Base-by-base conservation (phyloP, 2,113 vertebrate species). In the Tragelaphus strepsiceros region DNA sequence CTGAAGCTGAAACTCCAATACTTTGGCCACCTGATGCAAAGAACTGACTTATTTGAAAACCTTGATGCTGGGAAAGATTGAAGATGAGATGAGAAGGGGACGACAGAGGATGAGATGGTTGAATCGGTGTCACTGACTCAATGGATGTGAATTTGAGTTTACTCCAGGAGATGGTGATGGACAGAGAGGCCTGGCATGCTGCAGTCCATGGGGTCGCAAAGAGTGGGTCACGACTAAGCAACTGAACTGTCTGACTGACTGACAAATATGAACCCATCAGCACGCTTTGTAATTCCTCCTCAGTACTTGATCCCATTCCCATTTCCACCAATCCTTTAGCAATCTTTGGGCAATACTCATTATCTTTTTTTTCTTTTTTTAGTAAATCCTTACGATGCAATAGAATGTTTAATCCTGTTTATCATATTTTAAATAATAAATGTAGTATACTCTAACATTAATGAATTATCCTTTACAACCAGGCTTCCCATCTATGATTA, bases 301-400 rank as follows among this genome's bases (percentile, higher is more conserved):
- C 11, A 16, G 43, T 39, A n/a, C 16, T 77, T 32, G 4, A 28
- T 46, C 10, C 80, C 71, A 74, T 78, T 49, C 51, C 71, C 28
- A 59, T 67, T 90, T 56, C 51, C 12, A 88, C 46, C 56, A 96
- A 16, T 81, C 77, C 30, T 95, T 93, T 88, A 96, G 94, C 97
- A 30, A 77, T 94, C 26, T 88, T 91, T 90, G 71, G 84, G 26
- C 51, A 90, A 11, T 84, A n/a, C 56, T 92, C 32, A 24, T 54
- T 54, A 54, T 82, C 88, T 94, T 90, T 88, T 5, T 62, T 91
- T 93, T 91, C 89, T 89, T 61, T 91, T 77, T 86, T 4, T 2
- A 94, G 8, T 67, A 54, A 95, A 82, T 74, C 28, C 67, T 86
- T 91, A 39, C 39, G n/a, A 67, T 54, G 97, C 54, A 74, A 17